Evolutionary conservation across 2,888 invertebrate species (phyloP).

Genomic region (Drosophila greeni): DNA sequence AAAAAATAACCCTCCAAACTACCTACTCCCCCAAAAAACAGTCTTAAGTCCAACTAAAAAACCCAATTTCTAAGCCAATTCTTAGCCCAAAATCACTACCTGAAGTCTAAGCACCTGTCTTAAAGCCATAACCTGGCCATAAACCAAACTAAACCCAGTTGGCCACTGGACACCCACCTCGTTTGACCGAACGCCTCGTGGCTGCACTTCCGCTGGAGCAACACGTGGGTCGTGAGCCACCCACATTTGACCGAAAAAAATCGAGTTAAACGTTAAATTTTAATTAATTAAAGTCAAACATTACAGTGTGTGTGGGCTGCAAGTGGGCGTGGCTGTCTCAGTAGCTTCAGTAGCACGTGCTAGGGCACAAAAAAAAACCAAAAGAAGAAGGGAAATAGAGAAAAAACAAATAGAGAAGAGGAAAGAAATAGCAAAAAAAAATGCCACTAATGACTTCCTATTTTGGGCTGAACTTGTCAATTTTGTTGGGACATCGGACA

Average conservation of each 20-base stretch:
- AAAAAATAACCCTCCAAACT: not conserved
- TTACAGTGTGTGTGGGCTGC: slow-evolving; percentile 10
- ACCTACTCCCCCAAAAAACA: not conserved
- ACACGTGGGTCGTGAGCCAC: slow-evolving; percentile 33
- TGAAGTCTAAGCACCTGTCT: not conserved
- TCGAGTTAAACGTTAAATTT: slow-evolving; percentile 15
- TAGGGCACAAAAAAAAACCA: not conserved
- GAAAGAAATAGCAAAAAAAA: not conserved
- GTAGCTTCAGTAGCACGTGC: slow-evolving; percentile 37
- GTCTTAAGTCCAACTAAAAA: not conserved
- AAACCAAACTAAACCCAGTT: not conserved
- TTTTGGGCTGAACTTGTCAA: slow-evolving; percentile 57
- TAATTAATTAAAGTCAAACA: slow-evolving; percentile 10
- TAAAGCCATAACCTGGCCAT: not conserved
- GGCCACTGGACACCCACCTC: slow-evolving; percentile 27
- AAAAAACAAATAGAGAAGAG: not conserved
- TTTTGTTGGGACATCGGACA: slow-evolving; percentile 50
- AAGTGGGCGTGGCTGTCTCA: slow-evolving; percentile 7
- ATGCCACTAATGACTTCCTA: slow-evolving; percentile 37
- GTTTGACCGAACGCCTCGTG: slow-evolving; percentile 1
- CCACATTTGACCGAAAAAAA: slow-evolving; percentile 12
- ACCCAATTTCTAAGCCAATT: too few relatives aligned
- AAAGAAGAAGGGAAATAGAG: not conserved
- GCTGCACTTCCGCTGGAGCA: slow-evolving; percentile 23
- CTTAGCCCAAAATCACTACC: not conserved